These are phyloP conservation scores for Barypeithes pellucidus DNA, from an alignment of 2,888 invertebrate species.

Conservation along the genomic window DNA sequence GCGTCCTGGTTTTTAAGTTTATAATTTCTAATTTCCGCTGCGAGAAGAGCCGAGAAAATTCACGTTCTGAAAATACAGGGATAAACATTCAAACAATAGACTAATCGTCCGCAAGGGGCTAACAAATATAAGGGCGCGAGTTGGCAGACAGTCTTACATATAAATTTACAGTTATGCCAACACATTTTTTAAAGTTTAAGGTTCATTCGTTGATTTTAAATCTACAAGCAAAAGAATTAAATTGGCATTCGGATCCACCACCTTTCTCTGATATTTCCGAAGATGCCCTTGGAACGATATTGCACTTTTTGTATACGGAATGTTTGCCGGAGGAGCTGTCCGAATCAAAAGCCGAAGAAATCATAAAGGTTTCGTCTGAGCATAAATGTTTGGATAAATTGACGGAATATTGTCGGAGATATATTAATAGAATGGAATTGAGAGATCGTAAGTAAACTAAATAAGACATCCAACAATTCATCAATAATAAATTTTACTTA, in stretches of 20 bases:
- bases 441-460: slow-evolving; percentile 76
- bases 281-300: slow-evolving; percentile 75
- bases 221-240: slow-evolving; percentile 74
- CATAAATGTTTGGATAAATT: slow-evolving; percentile 75
- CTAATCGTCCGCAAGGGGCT: too few relatives aligned
- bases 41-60: too few relatives aligned
- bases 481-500: too few relatives aligned
- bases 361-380: slow-evolving; percentile 72
- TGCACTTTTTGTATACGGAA: slow-evolving; percentile 79
- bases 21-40: too few relatives aligned
- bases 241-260: slow-evolving; percentile 73
- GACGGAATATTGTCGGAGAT: slow-evolving; percentile 75
- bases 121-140: too few relatives aligned
- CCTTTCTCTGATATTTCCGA: slow-evolving; percentile 75
- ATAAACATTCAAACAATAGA: too few relatives aligned
- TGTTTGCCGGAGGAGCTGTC: slow-evolving; percentile 76
- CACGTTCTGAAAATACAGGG: too few relatives aligned
- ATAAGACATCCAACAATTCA: too few relatives aligned
- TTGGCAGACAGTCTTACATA: too few relatives aligned
- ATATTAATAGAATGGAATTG: slow-evolving; percentile 76
- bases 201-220: slow-evolving; percentile 75
- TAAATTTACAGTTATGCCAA: too few relatives aligned
- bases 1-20: too few relatives aligned
- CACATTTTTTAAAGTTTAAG: slow-evolving; percentile 68
- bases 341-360: slow-evolving; percentile 75